Base-by-base conservation (phyloP, 1,140 invertebrate species). In the Hetaerina americana region DNA sequence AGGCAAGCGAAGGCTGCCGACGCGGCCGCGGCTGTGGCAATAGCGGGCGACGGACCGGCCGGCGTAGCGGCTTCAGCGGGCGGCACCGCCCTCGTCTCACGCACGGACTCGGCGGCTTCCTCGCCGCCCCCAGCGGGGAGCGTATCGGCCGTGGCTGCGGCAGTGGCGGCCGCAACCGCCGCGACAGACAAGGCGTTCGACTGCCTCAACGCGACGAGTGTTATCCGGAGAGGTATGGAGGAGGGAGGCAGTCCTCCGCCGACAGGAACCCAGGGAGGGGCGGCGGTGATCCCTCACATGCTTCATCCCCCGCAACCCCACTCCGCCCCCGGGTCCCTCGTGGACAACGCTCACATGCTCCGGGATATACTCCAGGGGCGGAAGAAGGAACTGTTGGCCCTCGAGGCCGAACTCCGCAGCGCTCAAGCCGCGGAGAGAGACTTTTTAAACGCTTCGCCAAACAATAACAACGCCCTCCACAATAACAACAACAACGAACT, bases 321-420 rank as follows among this genome's bases (percentile, higher is more conserved):
- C 40, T 57, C 40, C 10, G 67, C 67, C 67, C 73, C 76, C n/a
- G 72, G 69, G 72, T 75, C 73, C 66, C 70, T 75, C 71, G 90
- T 88, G 68, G 89, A 92, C 40, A 70, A 70, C 70, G 70, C 29
- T 80, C 89, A 92, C 79, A 92, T 93, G 87, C 84, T 92, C 70
- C 85, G 91, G 31, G 91, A 93, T 76, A 92, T 93, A 77, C 84
- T 93, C 68, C 91, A 93, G 79, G 90, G 89, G 66, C 86, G 88
- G 74, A 92, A 92, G 78, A 90, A 93, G 79, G 89, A 90, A 74
- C 80, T 90, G 28, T 81, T 90, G 78, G 85, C 87, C 66, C 81
- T 89, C 5, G 86, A 87, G 74, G 85, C 86, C 75, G 86, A 87
- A 75, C 76, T 87, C 75, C 81, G 85, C 72, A 78, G 76, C 68